Evolutionary conservation across 2,113 vertebrate genomes (phyloP), one percentile per base, ranked within the genome.

Genomic region (Osmerus mordax): DNA sequence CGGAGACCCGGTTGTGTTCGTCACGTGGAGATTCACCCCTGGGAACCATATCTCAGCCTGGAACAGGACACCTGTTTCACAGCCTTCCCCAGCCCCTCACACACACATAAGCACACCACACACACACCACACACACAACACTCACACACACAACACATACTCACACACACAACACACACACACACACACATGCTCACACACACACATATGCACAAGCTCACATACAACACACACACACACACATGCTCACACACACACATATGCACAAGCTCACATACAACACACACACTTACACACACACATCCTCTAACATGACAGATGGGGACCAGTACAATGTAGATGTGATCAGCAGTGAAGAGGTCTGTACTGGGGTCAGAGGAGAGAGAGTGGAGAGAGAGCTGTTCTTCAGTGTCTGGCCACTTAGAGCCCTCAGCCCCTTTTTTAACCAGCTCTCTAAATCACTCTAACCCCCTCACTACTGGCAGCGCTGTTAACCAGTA

Each of bases 251-350:
- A 64, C 4, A 41, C 15, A 65, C 1, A 36, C 32, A 65, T 1
- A 9, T 7, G 25, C 0, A 62, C 9, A 29, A 2, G 25, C 11
- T 13, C 7, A 62, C 21, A 62, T 1, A 62, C 60, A 25, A 55
- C 61, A 64, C 28, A 64, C 61, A 28, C 21, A 62, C 60, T 25
- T 12, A 64, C 62, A 64, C 62, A 64, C 62, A 21, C 36, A 8
- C 6, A 47, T 18, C 29, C 18, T 47, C 63, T 47, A 65, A 65
- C 16, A 18, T 41, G 63, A 65, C 64, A 65, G 64, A 65, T 65
- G 63, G 63, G 63, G 2, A 12, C 29, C 36, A 19, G 64, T 47
- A 47, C 64, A 65, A 23, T 23, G 23, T 23, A 23, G 23, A 13
- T 65, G 29, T 65, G 9, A 36, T 65, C 64, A 19, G 47, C 36